Evolutionary conservation across 2,888 invertebrate species (phyloP).

Genomic region (Spilosoma lubricipeda): DNA sequence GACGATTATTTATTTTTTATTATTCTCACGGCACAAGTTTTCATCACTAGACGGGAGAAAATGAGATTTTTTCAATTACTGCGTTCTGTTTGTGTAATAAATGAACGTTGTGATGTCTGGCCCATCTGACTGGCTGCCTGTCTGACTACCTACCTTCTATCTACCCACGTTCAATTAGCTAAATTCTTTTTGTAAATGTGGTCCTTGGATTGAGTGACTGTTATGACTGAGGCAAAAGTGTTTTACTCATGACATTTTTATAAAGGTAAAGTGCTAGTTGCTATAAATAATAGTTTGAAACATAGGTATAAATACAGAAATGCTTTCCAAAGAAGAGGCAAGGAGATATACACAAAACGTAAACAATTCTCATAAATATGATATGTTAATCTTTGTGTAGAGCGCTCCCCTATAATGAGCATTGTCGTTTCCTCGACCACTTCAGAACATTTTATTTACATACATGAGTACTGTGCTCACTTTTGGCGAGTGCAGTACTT

Average conservation of each 20-base stretch:
- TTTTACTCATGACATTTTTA: conserved; percentile 31
- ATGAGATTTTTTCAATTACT: conserved; percentile 81
- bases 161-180: conserved; percentile 57
- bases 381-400: conserved; percentile 38
- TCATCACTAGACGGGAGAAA: conserved; percentile 67
- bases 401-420: conserved; percentile 44
- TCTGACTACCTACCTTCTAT: conserved; percentile 46
- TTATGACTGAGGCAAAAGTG: conserved; percentile 19
- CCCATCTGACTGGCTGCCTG: conserved; percentile 28
- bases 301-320: conserved; percentile 47
- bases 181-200: conserved; percentile 62
- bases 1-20: conserved; percentile 55
- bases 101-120: conserved; percentile 61
- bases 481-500: conserved; percentile 70
- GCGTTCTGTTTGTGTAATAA: conserved; percentile 65
- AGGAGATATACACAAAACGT: conserved; percentile 29
- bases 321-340: conserved; percentile 25
- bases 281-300: conserved; percentile 33
- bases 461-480: conserved; percentile 53
- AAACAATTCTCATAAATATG: conserved; percentile 42
- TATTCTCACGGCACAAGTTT: conserved; percentile 63
- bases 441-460: conserved; percentile 55
- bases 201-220: conserved; percentile 12
- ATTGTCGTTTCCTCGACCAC: conserved; percentile 40
- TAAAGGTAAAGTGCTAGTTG: conserved; percentile 14